Base-by-base conservation (phyloP, 2,888 invertebrate species). In the Mayetiola destructor region DNA sequence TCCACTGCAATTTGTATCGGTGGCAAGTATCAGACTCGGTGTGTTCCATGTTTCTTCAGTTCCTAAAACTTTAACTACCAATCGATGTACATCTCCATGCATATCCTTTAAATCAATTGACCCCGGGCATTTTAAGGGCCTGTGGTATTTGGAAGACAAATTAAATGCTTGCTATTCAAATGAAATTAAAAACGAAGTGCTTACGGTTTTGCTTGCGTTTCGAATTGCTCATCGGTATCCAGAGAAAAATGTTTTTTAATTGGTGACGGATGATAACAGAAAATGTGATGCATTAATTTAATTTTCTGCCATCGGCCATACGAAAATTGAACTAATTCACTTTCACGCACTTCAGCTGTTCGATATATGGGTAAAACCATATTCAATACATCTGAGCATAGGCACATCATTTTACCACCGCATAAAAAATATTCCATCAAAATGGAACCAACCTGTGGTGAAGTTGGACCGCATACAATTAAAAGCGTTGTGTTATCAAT, bases 1-100 rank as follows among this genome's bases (percentile, higher is more conserved):
- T 16, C 89, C 89, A 16, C 77, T 79, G 55, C 79, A 80, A 29
- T 77, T 77, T 23, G 77, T 74, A 54, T 80, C 77, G 39, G 76
- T 75, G 1, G 88, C 88, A 63, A 87, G 75, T 58, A 89, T 72
- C 57, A 89, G 74, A 60, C 88, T 88, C 1, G 89, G 89, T 0
- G 88, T 88, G 58, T 88, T 84, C 88, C 89, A 89, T 0, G 88
- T 89, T 68, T 89, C 88, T 65, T 89, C 89, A 0, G 84, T 83
- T 1, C 88, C 88, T 59, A 89, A 72, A 29, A 88, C 82, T 66
- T 85, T 80, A 8, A 89, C 84, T 63, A 85, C 81, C 60, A 89
- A 71, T 62, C 80, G 81, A 66, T 88, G 84, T 56, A 63, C 61
- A 42, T 77, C 76, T 0, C 78, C 80, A 60, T 77, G 76, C 57